Percentiles rank a stretch among this genome's conserved stretches.
Evolutionary conservation across 2,797 vertebrate genomes (phyloP).

Genomic region (Sardinella longiceps): DNA sequence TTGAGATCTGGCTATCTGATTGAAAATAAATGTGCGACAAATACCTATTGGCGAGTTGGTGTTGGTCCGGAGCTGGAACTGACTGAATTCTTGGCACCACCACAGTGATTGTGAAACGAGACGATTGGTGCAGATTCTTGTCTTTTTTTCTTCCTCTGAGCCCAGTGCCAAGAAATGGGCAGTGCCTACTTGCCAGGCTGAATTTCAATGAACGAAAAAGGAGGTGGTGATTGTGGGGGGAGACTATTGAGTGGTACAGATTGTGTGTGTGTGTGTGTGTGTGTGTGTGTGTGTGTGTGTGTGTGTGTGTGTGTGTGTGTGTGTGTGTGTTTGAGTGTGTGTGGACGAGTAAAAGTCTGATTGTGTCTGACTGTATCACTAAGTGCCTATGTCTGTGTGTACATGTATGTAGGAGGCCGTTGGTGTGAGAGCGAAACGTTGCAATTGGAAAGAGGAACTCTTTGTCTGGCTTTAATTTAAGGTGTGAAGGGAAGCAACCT

Average conservation of each 20-base stretch:
- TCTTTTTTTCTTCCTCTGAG: conserved; percentile 64
- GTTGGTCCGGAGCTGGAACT: conserved; percentile 63
- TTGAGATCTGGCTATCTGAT: conserved; percentile 37
- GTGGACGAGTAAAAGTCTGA: neutral
- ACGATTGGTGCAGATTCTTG: conserved; percentile 68
- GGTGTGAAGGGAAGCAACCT: conserved; percentile 30
- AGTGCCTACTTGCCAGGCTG: conserved; percentile 78
- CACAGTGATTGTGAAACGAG: conserved; percentile 67
- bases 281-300: conserved; percentile 56
- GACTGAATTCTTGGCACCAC: conserved; percentile 72
- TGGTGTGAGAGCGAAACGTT: conserved; percentile 69
- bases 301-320: conserved; percentile 10
- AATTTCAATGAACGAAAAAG: conserved; percentile 79
- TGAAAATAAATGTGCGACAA: conserved; percentile 63
- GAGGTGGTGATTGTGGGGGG: conserved; percentile 63
- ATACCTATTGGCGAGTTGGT: conserved; percentile 70
- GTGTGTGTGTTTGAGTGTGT: conserved; percentile 10
- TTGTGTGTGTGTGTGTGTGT: conserved; percentile 37
- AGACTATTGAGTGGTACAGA: conserved; percentile 31
- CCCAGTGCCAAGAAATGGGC: conserved; percentile 78
- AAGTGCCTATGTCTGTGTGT: neutral
- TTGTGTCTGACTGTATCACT: neutral
- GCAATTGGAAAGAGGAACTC: conserved; percentile 60
- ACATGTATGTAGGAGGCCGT: conserved; percentile 43
- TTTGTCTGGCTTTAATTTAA: conserved; percentile 39